Base-by-base conservation (phyloP, 1,140 invertebrate species). In the Saccostrea echinata region DNA sequence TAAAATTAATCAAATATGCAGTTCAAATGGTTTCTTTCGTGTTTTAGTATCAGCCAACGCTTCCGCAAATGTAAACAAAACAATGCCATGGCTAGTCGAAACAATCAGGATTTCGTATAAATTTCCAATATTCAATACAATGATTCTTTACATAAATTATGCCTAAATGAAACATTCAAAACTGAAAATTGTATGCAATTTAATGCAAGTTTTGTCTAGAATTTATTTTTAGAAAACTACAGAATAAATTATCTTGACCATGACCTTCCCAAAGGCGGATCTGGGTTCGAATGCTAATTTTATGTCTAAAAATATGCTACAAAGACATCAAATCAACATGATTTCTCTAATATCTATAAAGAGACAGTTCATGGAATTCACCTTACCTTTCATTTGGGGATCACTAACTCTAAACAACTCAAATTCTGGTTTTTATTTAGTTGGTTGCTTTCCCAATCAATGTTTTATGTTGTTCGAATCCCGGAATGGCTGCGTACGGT, bases 281-380 rank as follows among this genome's bases (percentile, higher is more conserved):
- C 68, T 76, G 24, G 68, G 68, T 76, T 76, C 68, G 68, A 76
- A 76, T 76, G 68, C 68, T 76, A 76, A 76, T 76, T 76, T 76
- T 30, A 76, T 76, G 68, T 27, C 24, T 33, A 16, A 18, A 33
- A 3, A 11, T 61, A 76, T 30, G 27, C 2, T 18, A 76, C 68
- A 76, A 76, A 33, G 2, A 11, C 0, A 61, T 21, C 1, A 30
- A 33, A 30, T 33, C 55, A 1, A 18, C 3, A 27, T 30, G 12
- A 33, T 76, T 11, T 33, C 11, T 30, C 12, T 12, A 27, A 30
- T 6, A 61, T 61, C 4, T 27, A 33, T 30, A 9, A 30, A 76
- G 33, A 30, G 24, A 1, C 24, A 30, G 1, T n/a, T 16, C 13
- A 30, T 8, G 12, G 27, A 30, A 30, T 16, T 35, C 24, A 30